These are phyloP conservation scores for Nannoperca australis DNA, from an alignment of 2,797 vertebrate species.

Conservation along the genomic window DNA sequence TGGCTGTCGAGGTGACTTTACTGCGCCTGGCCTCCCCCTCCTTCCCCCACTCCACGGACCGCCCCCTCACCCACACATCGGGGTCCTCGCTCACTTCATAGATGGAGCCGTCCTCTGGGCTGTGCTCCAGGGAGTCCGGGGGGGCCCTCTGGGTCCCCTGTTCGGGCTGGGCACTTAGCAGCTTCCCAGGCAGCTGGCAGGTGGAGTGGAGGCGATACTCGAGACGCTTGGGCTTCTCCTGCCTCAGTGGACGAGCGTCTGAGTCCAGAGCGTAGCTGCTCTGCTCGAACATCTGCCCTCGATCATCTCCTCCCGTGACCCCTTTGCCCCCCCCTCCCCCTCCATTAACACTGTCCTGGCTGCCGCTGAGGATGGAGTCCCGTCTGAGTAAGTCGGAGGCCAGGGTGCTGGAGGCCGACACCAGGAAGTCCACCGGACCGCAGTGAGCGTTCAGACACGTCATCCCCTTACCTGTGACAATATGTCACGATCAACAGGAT, in stretches of 20 bases:
- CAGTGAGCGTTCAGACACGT: conserved; percentile 92
- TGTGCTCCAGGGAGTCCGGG: conserved; percentile 74
- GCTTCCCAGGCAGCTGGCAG: conserved; percentile 89
- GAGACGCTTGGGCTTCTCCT: conserved; percentile 86
- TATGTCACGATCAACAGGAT: neutral
- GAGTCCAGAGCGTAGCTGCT: neutral
- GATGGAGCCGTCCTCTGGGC: conserved; percentile 91
- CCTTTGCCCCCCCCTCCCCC: neutral
- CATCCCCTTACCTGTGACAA: conserved; percentile 89
- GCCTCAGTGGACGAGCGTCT: conserved; percentile 22
- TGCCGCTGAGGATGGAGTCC: conserved; percentile 81
- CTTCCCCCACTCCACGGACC: conserved; percentile 24
- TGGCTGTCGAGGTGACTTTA: conserved; percentile 88
- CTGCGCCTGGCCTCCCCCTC: conserved; percentile 81
- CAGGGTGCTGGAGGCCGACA: conserved; percentile 85
- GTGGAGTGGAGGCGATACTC: conserved; percentile 91
- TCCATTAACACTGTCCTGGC: conserved; percentile 1
- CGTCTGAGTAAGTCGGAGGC: conserved; percentile 87
- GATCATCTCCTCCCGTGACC: conserved; percentile 57
- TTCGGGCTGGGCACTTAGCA: conserved; percentile 85
- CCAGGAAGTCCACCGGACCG: conserved; percentile 90
- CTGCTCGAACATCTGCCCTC: conserved; percentile 16
- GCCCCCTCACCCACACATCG: conserved; percentile 91
- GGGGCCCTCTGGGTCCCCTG: neutral
- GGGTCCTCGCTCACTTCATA: conserved; percentile 93